phyloP scores from a whole-genome alignment of 1,140 invertebrate species.

The Drosophila orena region DNA sequence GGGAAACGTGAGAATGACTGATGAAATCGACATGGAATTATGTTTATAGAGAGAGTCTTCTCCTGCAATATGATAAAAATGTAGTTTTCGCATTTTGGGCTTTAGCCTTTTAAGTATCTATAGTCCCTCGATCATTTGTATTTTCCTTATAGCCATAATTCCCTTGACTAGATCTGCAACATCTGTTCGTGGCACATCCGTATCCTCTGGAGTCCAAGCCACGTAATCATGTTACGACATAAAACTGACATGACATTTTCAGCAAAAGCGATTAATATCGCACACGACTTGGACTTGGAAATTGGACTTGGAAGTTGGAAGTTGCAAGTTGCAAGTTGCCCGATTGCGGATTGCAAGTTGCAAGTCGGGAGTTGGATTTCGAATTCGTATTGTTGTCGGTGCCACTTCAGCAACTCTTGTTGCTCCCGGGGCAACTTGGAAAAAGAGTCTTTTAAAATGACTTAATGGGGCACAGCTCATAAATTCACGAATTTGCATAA shows the following conservation, averaged over 20 bases:
- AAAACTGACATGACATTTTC: slow-evolving; percentile 83
- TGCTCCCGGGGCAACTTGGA: slow-evolving; percentile 40
- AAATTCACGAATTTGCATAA: slow-evolving; percentile 84
- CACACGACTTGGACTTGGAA: slow-evolving; percentile 64
- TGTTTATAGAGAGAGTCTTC: too few species aligned
- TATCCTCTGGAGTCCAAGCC: slow-evolving; percentile 47
- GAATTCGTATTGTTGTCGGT: slow-evolving; percentile 62
- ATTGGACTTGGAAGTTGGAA: slow-evolving; percentile 23
- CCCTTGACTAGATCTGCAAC: slow-evolving; percentile 18
- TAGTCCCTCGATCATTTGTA: background rate
- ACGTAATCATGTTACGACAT: slow-evolving; percentile 83
- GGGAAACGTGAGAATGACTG: slow-evolving; percentile 14
- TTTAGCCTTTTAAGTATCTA: background rate
- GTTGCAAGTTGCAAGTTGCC: slow-evolving; percentile 24
- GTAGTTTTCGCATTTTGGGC: background rate
- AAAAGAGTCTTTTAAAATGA: slow-evolving; percentile 80
- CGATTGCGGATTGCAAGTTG: slow-evolving; percentile 37
- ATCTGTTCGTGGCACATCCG: slow-evolving; percentile 37
- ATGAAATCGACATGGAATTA: background rate
- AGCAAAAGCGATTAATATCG: slow-evolving; percentile 83
- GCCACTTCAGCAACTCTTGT: slow-evolving; percentile 20
- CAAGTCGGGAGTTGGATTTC: slow-evolving; percentile 41
- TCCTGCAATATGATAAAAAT: background rate
- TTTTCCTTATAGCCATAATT: background rate
- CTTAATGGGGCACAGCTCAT: slow-evolving; percentile 83